Conservation (phyloP, 2,797 vertebrate species). For the Takifugu rubripes region DNA sequence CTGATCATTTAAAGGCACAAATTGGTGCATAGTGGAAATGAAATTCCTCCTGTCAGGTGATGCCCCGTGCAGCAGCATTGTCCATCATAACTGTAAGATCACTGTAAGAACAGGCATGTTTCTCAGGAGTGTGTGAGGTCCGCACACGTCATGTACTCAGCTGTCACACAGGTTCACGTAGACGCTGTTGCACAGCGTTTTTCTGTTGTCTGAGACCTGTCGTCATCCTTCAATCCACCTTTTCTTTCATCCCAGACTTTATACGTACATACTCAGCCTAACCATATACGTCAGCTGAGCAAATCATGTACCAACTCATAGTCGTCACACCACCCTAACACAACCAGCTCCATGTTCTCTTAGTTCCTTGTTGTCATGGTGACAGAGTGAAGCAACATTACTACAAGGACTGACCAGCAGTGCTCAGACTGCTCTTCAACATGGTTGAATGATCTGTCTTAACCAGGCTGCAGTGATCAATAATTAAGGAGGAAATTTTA, state of each 20-base stretch:
- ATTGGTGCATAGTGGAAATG: conserved; percentile 11
- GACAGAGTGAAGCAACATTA: conserved; percentile 71
- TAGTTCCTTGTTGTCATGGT: conserved; percentile 75
- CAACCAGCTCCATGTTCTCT: conserved; percentile 66
- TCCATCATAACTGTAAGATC: neutral
- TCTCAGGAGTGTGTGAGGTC: conserved; percentile 4
- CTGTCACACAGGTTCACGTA: conserved; percentile 15
- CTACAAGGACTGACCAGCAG: conserved; percentile 66
- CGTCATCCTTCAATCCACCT: neutral
- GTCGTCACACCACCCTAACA: conserved; percentile 45
- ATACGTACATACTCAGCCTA: neutral
- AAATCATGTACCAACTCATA: conserved; percentile 57
- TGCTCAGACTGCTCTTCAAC: conserved; percentile 56
- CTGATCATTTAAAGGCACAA: conserved; percentile 29
- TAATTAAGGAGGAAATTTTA: conserved; percentile 27
- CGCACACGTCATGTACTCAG: conserved; percentile 26
- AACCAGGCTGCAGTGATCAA: conserved; percentile 29
- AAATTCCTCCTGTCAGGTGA: conserved; percentile 11
- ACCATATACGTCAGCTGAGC: conserved; percentile 55
- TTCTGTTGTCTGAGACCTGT: conserved; percentile 29
- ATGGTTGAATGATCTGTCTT: conserved; percentile 47
- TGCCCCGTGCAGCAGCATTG: conserved; percentile 4
- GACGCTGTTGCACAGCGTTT: neutral
- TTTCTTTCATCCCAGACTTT: neutral
- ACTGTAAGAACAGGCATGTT: conserved; percentile 5